Base-by-base conservation (phyloP, 1,140 invertebrate genomes). In the Asbolus verrucosus region DNA sequence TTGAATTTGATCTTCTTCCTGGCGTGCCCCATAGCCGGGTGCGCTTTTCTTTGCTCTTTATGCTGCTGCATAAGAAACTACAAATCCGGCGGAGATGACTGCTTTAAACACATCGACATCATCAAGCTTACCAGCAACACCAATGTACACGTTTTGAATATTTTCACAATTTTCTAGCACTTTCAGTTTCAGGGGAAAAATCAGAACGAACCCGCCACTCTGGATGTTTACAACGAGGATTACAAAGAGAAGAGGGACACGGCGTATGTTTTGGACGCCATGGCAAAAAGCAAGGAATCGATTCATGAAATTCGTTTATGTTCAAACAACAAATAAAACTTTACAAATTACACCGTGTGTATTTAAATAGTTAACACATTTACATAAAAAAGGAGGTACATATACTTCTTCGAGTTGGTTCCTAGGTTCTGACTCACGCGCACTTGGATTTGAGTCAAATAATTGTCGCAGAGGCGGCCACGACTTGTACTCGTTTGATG, bases 1-100 rank as follows among this genome's bases (percentile, higher is more conserved):
- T 46, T 78, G 5, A 81, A 81, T 63, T 6, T 81, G 0, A 71
- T 81, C 13, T 81, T 81, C 46, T 81, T 81, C 65, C 72, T 80
- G 43, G 74, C 77, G 4, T 81, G 79, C 69, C 80, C 80, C 19
- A 31, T 77, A n/a, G 72, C 76, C 0, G 18, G 72, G 15, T 11
- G 71, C 15, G 9, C 76, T n/a, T 71, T 72, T 59, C 16, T 77
- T 1, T 70, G 74, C 14, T 41, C 66, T 5, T 14, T 76, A 6
- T 73, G 73, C 59, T 77, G 73, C 38, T 73, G 76, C 43, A 76
- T 75, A 15, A 38, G 16, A 18, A 61, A 60, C 27, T 61, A 70
- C 19, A 67, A 67, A 54, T 24, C 18, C 0, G 69, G 75, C 27
- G 67, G 75, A 9, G 65, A 70, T 19, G 19, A 2, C 16, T 74